Evolutionary conservation across 2,888 invertebrate genomes (phyloP).

Genomic region (Xestia ashworthii): DNA sequence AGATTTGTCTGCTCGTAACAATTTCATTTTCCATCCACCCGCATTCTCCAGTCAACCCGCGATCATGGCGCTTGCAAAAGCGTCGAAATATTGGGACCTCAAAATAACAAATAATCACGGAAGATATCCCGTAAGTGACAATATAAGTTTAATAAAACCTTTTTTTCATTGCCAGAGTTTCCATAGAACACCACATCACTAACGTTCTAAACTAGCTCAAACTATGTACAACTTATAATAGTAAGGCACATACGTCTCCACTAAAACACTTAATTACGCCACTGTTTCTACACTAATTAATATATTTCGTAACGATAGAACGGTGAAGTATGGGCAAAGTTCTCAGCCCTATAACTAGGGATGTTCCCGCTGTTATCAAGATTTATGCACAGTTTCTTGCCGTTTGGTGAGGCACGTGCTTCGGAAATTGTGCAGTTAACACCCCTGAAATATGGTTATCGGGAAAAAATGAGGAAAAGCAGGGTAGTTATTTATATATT

Average conservation of each 20-base stretch:
- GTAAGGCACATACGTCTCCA: conserved; percentile 26
- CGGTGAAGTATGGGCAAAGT: conserved; percentile 46
- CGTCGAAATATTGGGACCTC: too few relatives aligned
- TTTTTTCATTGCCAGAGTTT: not conserved
- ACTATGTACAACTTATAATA: conserved; percentile 22
- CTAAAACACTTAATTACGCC: conserved; percentile 39
- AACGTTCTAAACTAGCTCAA: conserved; percentile 17
- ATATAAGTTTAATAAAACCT: too few relatives aligned
- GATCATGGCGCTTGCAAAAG: too few relatives aligned
- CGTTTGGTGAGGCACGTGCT: conserved; percentile 39
- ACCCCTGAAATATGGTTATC: conserved; percentile 9
- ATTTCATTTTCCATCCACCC: too few relatives aligned
- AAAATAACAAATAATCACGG: too few relatives aligned
- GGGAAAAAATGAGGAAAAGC: not conserved
- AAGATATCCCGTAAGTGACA: too few relatives aligned
- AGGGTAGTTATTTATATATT: not conserved
- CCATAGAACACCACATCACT: not conserved
- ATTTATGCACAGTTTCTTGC: conserved; percentile 37
- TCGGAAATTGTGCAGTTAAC: conserved; percentile 37
- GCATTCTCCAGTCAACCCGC: too few relatives aligned
- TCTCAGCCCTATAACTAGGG: conserved; percentile 23
- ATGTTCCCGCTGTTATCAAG: conserved; percentile 18
- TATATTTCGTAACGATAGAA: conserved; percentile 38
- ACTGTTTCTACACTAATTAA: conserved; percentile 47
- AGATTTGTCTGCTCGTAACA: too few relatives aligned